A percentile compares a stretch with the other conserved stretches of the same genome.
phyloP scores from a whole-genome alignment of 2,113 vertebrate genomes.

The Probosciger aterrimus region DNA sequence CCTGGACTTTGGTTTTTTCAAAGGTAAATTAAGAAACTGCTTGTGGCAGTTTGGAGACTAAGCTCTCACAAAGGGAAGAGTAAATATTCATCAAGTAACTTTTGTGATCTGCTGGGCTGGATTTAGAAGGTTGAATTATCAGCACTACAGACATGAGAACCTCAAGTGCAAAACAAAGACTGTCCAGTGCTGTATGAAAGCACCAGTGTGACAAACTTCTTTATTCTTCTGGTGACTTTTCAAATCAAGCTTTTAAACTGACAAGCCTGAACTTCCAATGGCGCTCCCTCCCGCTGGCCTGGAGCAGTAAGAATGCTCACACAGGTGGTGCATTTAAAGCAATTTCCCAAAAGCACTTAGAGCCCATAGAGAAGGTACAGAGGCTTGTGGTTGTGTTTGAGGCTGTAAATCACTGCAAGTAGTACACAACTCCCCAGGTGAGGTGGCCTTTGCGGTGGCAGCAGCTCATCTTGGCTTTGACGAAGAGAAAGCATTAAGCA shows the following conservation, averaged over 20 bases:
- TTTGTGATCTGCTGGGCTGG: background rate
- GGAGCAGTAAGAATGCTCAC: background rate
- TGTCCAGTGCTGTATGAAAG: background rate
- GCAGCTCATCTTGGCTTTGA: background rate
- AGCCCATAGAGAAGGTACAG: background rate
- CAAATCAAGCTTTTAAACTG: no score
- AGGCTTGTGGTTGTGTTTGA: background rate
- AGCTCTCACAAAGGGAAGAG: background rate
- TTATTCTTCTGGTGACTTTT: no score
- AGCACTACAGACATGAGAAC: background rate
- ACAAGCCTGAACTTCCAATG: background rate
- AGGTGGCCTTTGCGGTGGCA: background rate
- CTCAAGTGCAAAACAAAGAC: background rate
- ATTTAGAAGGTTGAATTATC: background rate
- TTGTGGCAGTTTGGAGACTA: background rate
- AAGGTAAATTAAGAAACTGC: background rate
- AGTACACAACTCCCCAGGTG: background rate
- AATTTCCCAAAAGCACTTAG: no score
- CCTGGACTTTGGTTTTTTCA: background rate
- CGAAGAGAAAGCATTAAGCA: background rate
- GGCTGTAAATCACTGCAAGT: background rate
- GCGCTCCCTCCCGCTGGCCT: accelerated
- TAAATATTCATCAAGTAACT: background rate
- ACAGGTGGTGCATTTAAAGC: background rate
- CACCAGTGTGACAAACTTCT: accelerated